Base-by-base conservation (phyloP, 2,113 vertebrate species). In the Talpa occidentalis region DNA sequence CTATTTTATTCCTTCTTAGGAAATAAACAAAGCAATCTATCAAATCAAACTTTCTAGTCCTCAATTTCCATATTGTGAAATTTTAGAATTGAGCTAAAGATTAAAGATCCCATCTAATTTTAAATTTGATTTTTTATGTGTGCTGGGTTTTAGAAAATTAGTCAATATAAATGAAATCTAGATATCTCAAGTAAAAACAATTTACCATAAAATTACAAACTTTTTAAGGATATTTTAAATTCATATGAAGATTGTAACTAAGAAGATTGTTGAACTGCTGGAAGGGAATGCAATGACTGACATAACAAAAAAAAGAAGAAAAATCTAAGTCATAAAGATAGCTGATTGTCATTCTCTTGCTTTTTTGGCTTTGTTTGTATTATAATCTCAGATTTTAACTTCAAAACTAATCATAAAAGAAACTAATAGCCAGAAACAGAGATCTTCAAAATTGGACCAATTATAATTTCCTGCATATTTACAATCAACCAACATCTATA, bases 331-430 rank as follows among this genome's bases (percentile, higher is more conserved):
- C 47, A 42, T 88, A 86, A 94, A 76, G n/a, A 56, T 67, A 56
- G 92, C 56, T 90, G 67, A 88, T 88, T 92, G 95, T 95, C 91
- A 56, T 70, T 21, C 15, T 74, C 42, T 87, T 77, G 60, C 30
- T 47, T 96, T 78, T 92, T 54, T 35, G 56, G 42, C 59, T 93
- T 93, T 79, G 66, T 78, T 77, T 92, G 77, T 93, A 85, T 88
- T 92, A 19, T 90, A 92, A 91, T 94, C 91, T 93, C n/a, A 93
- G 82, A 73, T 47, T 9, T 3, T 88, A 80, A 40, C 96, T 97
- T 92, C 21, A 56, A 86, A 90, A 81, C 67, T 54, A 74, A 86
- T 96, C 84, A 82, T 79, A 73, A 90, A 95, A 83, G 72, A 93
- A 2, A 15, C 16, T 90, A 88, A 94, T 83, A 90, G 21, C 47